Evolutionary conservation across 64 coral and sea anemone genomes (phyloP).

Genomic region (Pocillopora verrucosa): DNA sequence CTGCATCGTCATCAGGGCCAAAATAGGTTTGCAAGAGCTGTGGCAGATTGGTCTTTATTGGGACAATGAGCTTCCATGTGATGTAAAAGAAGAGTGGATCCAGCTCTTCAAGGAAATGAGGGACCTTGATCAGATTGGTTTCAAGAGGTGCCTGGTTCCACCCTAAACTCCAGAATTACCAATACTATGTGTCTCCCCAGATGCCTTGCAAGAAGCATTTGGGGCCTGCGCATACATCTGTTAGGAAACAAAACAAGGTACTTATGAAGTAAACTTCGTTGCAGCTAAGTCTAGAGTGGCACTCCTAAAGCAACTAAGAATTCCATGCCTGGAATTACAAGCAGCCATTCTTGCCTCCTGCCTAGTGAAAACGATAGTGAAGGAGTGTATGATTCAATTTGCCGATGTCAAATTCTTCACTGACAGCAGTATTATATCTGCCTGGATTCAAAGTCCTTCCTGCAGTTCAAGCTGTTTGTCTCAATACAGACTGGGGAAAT

Average conservation of each 20-base stretch:
- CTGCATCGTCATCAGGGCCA: conserved; percentile 44
- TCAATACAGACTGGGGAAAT: conserved; percentile 47
- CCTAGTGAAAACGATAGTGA: not conserved
- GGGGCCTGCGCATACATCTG: conserved; percentile 44
- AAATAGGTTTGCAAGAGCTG: conserved; percentile 39
- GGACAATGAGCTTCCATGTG: not conserved
- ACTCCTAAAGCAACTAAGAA: conserved; percentile 42
- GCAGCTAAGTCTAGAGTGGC: conserved; percentile 65
- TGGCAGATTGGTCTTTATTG: conserved; percentile 50
- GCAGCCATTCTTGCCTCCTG: not conserved
- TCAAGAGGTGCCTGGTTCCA: conserved; percentile 46
- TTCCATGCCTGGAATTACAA: conserved; percentile 39
- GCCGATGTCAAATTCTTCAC: conserved; percentile 51
- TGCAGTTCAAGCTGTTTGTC: conserved; percentile 50
- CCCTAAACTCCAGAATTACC: conserved; percentile 12
- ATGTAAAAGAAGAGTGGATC: conserved; percentile 19
- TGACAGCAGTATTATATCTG: conserved; percentile 39
- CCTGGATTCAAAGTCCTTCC: conserved; percentile 42
- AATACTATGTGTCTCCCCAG: conserved; percentile 46
- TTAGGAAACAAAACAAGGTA: conserved; percentile 5
- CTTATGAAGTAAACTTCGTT: conserved; percentile 42
- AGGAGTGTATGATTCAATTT: conserved; percentile 37
- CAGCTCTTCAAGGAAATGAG: conserved; percentile 40
- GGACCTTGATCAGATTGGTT: conserved; percentile 23
- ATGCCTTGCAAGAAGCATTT: conserved; percentile 57